Evolutionary conservation across 2,888 invertebrate genomes (phyloP), one percentile per base, ranked within the genome.

Genomic region (Ferdinandea cuprea): DNA sequence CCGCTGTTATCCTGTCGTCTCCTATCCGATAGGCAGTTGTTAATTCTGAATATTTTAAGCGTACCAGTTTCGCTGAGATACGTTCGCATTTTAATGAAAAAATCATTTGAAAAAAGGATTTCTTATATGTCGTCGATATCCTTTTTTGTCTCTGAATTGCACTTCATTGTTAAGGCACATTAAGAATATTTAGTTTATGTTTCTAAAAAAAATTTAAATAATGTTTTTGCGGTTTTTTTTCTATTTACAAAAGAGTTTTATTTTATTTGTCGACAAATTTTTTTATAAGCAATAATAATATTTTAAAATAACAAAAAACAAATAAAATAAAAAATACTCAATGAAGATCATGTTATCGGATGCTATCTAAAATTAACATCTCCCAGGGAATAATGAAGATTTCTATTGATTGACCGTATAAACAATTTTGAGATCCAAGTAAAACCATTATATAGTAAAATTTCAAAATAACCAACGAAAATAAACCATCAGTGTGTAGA

Each of bases 141-240:
- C 13, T 44, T 61, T 13, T 15, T 48, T 9, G 13, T 25, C 65
- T 44, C 17, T 59, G 46, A 65, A 61, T 65, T 48, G 71, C 71
- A 66, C 71, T 71, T 77, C 81, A 81, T 81, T 58, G 19, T 77
- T 81, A 81, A 81, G 81, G 77, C 81, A 81, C 81, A 54, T 81
- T 17, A 44, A 52, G 19, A 58, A 58, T 56, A 54, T 0, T 28
- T 54, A 21, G 37, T 69, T 52, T 6, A 35, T 35, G 15, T 25
- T 48, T 46, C 59, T 73, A 58, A 28, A 69, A 56, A 2, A 5
- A 66, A 35, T 59, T 17, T 30, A 6, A 3, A 25, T 15, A 5
- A 7, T 17, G 13, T 21, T 3, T 13, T 44, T 15, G 3, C 2
- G n/a, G 4, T n/a, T 30, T 37, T 73, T 37, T 35, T 74, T n/a